Base-by-base conservation (phyloP, 2,888 invertebrate species). In the Trachelus tabidus region DNA sequence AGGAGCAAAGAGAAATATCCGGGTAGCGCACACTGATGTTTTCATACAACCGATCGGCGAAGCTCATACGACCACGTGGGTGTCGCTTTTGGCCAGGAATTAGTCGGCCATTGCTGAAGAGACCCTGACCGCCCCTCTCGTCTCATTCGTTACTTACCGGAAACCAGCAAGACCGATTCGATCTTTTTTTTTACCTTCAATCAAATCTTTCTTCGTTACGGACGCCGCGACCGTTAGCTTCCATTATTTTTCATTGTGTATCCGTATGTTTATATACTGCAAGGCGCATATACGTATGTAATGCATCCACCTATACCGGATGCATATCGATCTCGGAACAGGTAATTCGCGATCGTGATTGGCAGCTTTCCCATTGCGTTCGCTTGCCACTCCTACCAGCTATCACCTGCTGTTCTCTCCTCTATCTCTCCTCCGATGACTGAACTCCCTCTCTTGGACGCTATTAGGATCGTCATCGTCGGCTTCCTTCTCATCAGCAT, bases 21-120 rank as follows among this genome's bases (percentile, higher is more conserved):
- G 75, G 74, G 79, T 77, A 75, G 76, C 76, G 68, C 69, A 56
- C 40, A 73, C 69, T 35, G 76, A 79, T 34, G 71, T 12, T 71
- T 71, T 71, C 71, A 23, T 71, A 9, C 9, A 23, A 37, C 69
- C 75, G 69, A 76, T 75, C 75, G 73, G 76, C 73, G 77, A 75
- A 69, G 77, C 75, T 75, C 68, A 37, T 35, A 73, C 75, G 71
- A 73, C 71, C 77, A 79, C 83, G 86, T 86, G 84, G 85, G 86
- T 81, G 83, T 83, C 75, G 74, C 80, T 83, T 85, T 85, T 86
- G 85, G 85, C 78, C 83, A 79, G 75, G 79, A 81, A 83, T 85
- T 83, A 73, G 73, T 76, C 73, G 71, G 76, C 76, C 76, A 76
- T 77, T 69, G 56, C 56, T 56, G 56, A 56, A 56, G 23, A 56